Conservation (phyloP, 2,113 vertebrate genomes). For the Carassius carassius region DNA sequence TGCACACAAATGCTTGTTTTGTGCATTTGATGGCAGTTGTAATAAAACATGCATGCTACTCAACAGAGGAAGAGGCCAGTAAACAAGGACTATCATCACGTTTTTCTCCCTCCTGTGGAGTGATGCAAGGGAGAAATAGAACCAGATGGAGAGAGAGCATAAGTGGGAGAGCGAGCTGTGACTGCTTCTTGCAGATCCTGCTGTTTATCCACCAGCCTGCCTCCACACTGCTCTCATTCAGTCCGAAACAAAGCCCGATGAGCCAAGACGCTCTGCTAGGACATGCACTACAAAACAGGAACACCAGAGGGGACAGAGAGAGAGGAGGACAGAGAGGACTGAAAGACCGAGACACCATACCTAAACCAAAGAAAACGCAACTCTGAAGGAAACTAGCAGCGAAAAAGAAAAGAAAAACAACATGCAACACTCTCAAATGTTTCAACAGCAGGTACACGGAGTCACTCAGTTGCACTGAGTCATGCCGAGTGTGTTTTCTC, state of each 20-base stretch:
- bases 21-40: neutral
- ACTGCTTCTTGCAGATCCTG: conserved; percentile 17
- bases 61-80: conserved; percentile 25
- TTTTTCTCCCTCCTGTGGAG: conserved; percentile 36
- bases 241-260: conserved; percentile 31
- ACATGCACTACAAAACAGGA: conserved; percentile 14
- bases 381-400: neutral
- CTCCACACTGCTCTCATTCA: conserved; percentile 47
- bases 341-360: neutral
- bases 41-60: conserved; percentile 21
- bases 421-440: neutral
- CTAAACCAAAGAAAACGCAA: neutral
- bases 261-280: conserved; percentile 14
- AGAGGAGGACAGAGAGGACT: neutral
- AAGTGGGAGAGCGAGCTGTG: conserved; percentile 30
- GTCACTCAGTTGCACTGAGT: neutral
- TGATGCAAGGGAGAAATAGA: conserved; percentile 4
- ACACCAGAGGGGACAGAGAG: neutral
- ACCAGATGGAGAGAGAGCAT: neutral
- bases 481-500: neutral
- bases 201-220: conserved; percentile 46
- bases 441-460: conserved; percentile 1
- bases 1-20: conserved; percentile 15
- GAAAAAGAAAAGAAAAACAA: neutral
- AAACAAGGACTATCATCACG: conserved; percentile 24